Evolutionary conservation across 2,113 vertebrate genomes (phyloP), one percentile per base, ranked within the genome.

Genomic region (Cricetomys ansorgei): DNA sequence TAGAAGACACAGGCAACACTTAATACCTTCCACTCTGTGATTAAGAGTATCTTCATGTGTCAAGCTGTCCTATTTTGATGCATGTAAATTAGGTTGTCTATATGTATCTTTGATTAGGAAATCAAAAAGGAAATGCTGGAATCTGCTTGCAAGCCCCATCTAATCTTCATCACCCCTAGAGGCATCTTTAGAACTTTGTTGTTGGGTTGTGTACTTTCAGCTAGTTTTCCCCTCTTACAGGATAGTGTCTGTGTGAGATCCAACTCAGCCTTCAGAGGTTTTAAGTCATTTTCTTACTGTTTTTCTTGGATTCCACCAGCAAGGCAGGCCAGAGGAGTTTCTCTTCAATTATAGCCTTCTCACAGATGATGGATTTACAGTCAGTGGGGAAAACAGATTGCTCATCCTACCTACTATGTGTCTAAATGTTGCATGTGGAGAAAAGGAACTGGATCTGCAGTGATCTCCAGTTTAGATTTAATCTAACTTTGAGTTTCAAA

Each of bases 281-380:
- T 67, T 88, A 92, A 97, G 96, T 97, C 96, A 95, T 94, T 92
- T 79, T 73, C 76, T 59, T 65, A 29, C 70, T 94, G 95, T 92
- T 97, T 97, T 97, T 94, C 97, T 97, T 97, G 97, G 96, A 97
- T 80, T 90, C 40, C 79, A 65, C 69, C 76, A 83, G 94, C 53
- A 86, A 67, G 95, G 94, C 45, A 55, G 85, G 69, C 0, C 4
- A 94, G 88, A 97, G 72, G 94, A 97, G 81, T 97, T 95, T 96
- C 96, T 91, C 84, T 80, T 85, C 75, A 64, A 89, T 79, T 95
- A 95, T 6, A 87, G 12, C 25, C 50, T 11, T 94, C 89, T 95
- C 73, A 69, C n/a, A n/a, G n/a, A n/a, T 43, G n/a, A 29, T 29
- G 43, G 43, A 43, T 62, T 17, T 34, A 43, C 15, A 43, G 57